phyloP scores from a whole-genome alignment of 1,140 invertebrate genomes.

The Drosophila aff. region DNA sequence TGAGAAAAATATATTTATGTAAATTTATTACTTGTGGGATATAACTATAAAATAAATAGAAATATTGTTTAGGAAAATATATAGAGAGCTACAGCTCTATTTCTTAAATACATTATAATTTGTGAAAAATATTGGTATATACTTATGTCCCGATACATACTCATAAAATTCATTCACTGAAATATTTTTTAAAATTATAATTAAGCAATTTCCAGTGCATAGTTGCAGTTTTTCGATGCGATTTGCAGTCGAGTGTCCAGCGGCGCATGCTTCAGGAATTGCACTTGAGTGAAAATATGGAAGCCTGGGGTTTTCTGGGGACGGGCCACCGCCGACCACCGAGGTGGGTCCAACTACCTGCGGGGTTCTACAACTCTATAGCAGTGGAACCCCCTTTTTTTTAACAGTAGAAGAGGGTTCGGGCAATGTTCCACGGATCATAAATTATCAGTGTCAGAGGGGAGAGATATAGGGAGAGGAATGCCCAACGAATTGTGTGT shows the following conservation, averaged over 20 bases:
- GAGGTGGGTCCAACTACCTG: conserved; percentile 54
- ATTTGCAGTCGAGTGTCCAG: conserved; percentile 61
- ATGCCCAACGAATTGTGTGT: conserved; percentile 70
- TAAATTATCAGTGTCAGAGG: conserved; percentile 56
- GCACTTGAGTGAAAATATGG: conserved; percentile 57
- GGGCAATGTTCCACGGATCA: conserved; percentile 44
- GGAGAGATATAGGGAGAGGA: conserved; percentile 18
- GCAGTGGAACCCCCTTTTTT: conserved; percentile 27
- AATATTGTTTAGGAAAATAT: no score
- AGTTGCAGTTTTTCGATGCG: background rate
- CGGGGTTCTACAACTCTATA: conserved; percentile 11
- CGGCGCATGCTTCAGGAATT: conserved; percentile 70
- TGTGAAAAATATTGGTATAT: no score
- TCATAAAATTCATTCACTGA: background rate
- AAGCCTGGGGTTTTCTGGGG: background rate
- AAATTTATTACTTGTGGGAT: background rate
- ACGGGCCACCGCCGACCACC: conserved; percentile 51
- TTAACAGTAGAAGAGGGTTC: conserved; percentile 1
- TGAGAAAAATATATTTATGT: background rate
- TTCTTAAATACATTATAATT: no score
- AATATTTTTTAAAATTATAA: no score
- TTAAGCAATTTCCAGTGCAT: conserved; percentile 1
- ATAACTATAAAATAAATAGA: no score
- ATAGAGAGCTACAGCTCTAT: no score
- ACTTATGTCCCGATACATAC: no score